Evolutionary conservation across 1,140 invertebrate genomes (phyloP).

Genomic region (Hydropsyche tenuis): DNA sequence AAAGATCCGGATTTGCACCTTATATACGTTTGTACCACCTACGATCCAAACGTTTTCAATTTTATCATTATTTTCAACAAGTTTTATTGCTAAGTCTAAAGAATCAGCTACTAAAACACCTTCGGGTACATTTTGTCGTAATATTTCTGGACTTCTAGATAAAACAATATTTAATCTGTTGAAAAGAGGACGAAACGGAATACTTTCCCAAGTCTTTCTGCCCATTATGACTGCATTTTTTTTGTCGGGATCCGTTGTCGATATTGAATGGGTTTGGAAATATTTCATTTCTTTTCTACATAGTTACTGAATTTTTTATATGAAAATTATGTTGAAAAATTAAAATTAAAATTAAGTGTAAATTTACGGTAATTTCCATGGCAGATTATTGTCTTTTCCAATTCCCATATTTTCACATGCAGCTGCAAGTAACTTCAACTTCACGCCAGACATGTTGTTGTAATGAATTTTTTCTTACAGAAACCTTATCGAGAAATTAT

Average conservation of each 20-base stretch:
- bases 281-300: slow-evolving; percentile 85
- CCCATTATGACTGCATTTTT: slow-evolving; percentile 95
- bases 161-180: slow-evolving; percentile 87
- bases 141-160: slow-evolving; percentile 63
- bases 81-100: slow-evolving; percentile 71
- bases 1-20: slow-evolving; percentile 66
- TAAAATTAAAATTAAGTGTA: neutral
- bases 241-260: slow-evolving; percentile 66
- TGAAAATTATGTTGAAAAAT: slow-evolving; percentile 37
- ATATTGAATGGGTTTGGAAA: slow-evolving; percentile 81
- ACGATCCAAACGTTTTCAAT: slow-evolving; percentile 88
- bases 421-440: slow-evolving; percentile 83
- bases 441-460: slow-evolving; percentile 55
- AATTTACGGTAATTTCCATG: slow-evolving; percentile 83
- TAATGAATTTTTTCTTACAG: neutral
- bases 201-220: slow-evolving; percentile 87
- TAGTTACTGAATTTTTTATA: neutral
- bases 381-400: slow-evolving; percentile 73
- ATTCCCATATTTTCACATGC: slow-evolving; percentile 82
- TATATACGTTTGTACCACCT: slow-evolving; percentile 82
- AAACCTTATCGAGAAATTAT: too few relatives aligned
- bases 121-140: slow-evolving; percentile 61
- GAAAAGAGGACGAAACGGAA: slow-evolving; percentile 80
- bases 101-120: slow-evolving; percentile 69
- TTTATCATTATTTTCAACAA: slow-evolving; percentile 64